phyloP scores from a whole-genome alignment of 2,888 invertebrate genomes.

The Sycophila texana region DNA sequence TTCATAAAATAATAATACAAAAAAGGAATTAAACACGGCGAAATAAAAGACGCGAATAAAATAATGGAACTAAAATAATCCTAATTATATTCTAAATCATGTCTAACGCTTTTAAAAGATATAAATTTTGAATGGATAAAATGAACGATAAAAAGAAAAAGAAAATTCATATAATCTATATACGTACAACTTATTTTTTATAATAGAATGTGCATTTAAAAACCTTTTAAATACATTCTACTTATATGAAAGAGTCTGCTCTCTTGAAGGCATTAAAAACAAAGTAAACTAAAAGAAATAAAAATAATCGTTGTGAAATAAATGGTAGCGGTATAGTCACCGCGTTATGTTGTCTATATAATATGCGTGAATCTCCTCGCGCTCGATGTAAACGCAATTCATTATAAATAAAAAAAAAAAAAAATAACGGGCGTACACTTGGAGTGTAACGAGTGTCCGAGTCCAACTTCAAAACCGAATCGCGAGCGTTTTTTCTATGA shows the following conservation, averaged over 20 bases:
- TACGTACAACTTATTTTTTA: neutral
- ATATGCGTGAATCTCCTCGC: conserved; percentile 24
- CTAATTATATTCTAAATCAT: neutral
- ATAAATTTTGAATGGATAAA: neutral
- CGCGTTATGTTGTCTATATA: conserved; percentile 10
- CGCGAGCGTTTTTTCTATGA: conserved; percentile 19
- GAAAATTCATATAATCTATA: neutral
- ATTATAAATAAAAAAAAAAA: conserved; percentile 3
- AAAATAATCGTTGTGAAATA: conserved; percentile 18
- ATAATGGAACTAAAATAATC: neutral
- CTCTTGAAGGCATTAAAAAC: conserved; percentile 34
- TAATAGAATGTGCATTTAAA: conserved; percentile 24
- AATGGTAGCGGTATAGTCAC: neutral
- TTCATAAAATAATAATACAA: neutral
- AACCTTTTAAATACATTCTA: neutral
- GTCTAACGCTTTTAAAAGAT: neutral
- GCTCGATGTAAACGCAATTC: conserved; percentile 24
- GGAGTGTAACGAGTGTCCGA: neutral
- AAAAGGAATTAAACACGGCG: neutral
- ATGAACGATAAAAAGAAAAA: neutral
- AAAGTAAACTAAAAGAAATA: neutral
- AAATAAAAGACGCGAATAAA: neutral
- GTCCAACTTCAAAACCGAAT: neutral
- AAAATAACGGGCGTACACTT: too few relatives aligned
- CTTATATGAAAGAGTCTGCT: conserved; percentile 35